Base-by-base conservation (phyloP, 2,888 invertebrate species). In the Leptogaster cylindrica region DNA sequence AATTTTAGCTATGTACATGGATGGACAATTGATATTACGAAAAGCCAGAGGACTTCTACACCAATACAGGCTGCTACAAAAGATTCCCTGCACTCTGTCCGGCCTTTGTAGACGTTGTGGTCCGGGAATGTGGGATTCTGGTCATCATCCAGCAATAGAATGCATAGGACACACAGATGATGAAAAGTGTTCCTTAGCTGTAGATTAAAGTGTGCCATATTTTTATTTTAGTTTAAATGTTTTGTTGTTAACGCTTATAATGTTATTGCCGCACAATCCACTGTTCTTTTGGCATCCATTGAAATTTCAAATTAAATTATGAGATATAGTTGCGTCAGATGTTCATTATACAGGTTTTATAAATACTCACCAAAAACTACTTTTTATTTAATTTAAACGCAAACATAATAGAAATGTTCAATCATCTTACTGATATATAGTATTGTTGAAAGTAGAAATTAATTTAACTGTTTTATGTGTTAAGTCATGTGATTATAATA, bases 111-210 rank as follows among this genome's bases (percentile, higher is more conserved):
- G 91, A 75, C 87, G 91, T 67, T 94, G 94, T 77, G 93, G 94
- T 0, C 93, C 94, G 0, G 95, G 95, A 2, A 95, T 95, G 83
- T 96, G 95, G 95, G 96, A 95, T 82, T 93, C 93, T 65, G 89
- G 91, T 3, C 95, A 95, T 78, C 88, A 92, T 68, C 95, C 95
- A 0, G 88, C 90, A 20, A 87, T 95, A 33, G 91, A 92, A 76
- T 96, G 95, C 77, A 85, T 87, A 14, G 90, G 89, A 1, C 91
- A 91, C 73, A 84, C 84, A 10, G 87, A 88, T 68, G 83, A 86
- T 33, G 82, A 83, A 28, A 81, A 81, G 73, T 87, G 86, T 76
- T 75, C 80, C 44, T 74, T 81, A 64, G 78, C 79, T 36, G 78
- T 80, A 72, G 81, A 81, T 72, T 81, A 79, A 76, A 68, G 6